Base-by-base conservation (phyloP, 2,888 invertebrate genomes). In the Drosophila helvetica region DNA sequence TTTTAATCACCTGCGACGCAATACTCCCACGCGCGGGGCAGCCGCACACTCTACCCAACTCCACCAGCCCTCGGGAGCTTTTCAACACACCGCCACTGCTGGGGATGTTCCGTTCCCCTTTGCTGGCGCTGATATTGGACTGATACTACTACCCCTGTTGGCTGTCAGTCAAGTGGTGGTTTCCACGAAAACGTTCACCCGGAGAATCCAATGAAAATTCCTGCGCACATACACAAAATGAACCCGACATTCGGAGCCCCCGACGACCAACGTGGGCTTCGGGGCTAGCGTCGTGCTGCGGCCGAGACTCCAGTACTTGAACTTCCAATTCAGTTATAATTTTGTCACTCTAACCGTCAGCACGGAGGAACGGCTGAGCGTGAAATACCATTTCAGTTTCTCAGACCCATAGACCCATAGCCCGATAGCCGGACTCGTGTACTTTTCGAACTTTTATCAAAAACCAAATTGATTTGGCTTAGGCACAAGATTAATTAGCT, bases 301-400 rank as follows among this genome's bases (percentile, higher is more conserved):
- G 86, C 86, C 85, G 82, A 79, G 88, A 86, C 88, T 86, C 87
- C 88, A 81, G 54, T 84, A 88, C 84, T 89, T 79, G 85, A 86
- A 89, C 84, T 90, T 90, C 89, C 89, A 85, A 86, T 79, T 91
- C 88, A 91, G 91, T 91, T 89, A 88, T 81, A 78, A 89, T 89
- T 86, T 89, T 87, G 81, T 90, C 89, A 89, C 82, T 90, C 90
- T 90, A 84, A 88, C 81, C 88, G 84, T 77, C 79, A 83, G 83
- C 80, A 89, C 89, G 83, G 56, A 74, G 76, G 58, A 76, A 80
- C 77, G 79, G 84, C 79, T 75, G 67, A 77, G 61, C 77, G 77
- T 75, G 74, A 75, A 61, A 60, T 58, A 53, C 62, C 46, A 25
- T 45, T 79, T 82, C 52, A 57, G 79, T 74, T 70, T 65, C n/a